Evolutionary conservation across 2,797 vertebrate genomes (phyloP), one percentile per base, ranked within the genome.

Genomic region (Gymnoscopelus microlampas): DNA sequence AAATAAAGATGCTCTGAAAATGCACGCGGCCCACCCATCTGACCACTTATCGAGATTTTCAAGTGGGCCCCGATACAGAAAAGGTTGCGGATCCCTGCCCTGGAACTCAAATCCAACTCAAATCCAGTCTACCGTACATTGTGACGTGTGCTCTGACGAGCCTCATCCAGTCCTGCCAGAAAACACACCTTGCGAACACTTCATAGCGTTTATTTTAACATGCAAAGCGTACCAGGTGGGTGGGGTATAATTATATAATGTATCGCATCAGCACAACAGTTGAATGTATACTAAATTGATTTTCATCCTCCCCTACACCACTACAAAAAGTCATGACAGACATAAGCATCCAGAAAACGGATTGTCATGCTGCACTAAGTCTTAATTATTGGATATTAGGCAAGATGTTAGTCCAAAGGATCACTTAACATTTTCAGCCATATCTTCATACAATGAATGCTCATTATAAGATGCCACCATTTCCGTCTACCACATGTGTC

Each of bases 91-190:
- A 51, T 3, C 50, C 50, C 14, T 51, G 50, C 48, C 11, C 48
- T 35, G 32, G 4, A 13, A 50, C 4, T 3, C 11, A 2, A 50
- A 1, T 50, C n/a, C n/a, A n/a, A 12, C 14, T 50, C 10, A 66
- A 60, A 23, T 15, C 39, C 57, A 53, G 55, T 69, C 64, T 53
- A 53, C 32, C 32, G 32, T 35, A 35, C 32, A 35, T 35, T 56
- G 70, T 66, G 73, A 3, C 50, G 59, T 47, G 44, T 50, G 48
- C 59, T 71, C 54, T n/a, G 60, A 70, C 35, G 55, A 48, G 26
- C 54, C 68, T 71, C 7, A 60, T 62, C 70, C 19, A 47, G 35
- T 51, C 23, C 23, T 61, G n/a, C 5, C 39, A 3, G 47, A 24
- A 7, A 48, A 53, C 70, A n/a, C 4, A 24, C 29, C 63, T 66